Conservation (phyloP, 1,140 invertebrate species). For the Phthorimaea operculella region DNA sequence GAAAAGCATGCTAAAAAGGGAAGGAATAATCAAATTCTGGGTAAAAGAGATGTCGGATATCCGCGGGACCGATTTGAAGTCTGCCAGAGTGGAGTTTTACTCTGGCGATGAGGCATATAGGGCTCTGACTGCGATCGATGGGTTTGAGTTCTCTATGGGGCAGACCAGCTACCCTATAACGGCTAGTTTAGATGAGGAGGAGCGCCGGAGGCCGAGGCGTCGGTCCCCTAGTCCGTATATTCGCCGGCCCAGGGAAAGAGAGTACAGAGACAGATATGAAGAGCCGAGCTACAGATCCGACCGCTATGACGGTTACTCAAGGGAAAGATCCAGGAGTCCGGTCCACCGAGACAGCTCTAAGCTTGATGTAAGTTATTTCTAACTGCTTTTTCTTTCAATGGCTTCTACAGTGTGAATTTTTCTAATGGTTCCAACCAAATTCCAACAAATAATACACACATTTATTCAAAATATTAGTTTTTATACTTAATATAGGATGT, state of each 20-base stretch:
- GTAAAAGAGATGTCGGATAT: slow-evolving; percentile 1
- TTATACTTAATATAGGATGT: too few relatives aligned
- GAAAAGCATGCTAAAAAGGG: neutral
- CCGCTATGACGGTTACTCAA: neutral
- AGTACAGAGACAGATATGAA: neutral
- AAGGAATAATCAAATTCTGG: neutral
- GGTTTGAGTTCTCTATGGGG: neutral
- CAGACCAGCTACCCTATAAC: neutral
- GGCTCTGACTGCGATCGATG: neutral
- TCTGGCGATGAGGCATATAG: neutral
- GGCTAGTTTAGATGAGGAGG: neutral
- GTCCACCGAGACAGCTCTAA: neutral
- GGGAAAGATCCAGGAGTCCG: neutral
- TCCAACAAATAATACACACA: too few relatives aligned
- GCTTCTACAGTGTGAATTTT: too few relatives aligned
- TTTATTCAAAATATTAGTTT: too few relatives aligned
- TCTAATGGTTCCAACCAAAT: too few relatives aligned
- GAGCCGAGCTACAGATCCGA: neutral
- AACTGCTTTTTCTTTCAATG: neutral
- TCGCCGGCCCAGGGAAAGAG: neutral
- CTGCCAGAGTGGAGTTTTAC: neutral
- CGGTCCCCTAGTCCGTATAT: neutral
- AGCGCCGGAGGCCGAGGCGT: neutral
- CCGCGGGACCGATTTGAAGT: neutral
- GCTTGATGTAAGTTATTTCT: slow-evolving; percentile 7